Base-by-base conservation (phyloP, 2,797 vertebrate genomes). In the Sebastolobus alascanus region DNA sequence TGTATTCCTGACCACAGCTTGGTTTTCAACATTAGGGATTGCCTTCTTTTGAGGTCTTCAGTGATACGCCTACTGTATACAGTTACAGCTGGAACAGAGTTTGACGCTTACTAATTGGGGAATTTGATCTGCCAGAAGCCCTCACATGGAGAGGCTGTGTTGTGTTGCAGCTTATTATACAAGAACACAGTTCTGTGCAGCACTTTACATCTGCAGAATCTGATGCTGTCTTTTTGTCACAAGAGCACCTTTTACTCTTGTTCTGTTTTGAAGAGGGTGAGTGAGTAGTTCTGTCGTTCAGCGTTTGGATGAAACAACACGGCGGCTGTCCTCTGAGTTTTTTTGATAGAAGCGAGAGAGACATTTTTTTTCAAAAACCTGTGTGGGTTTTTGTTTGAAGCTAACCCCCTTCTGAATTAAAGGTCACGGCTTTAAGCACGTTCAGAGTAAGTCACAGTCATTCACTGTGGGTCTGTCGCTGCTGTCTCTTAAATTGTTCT, bases 281-380 rank as follows among this genome's bases (percentile, higher is more conserved):
- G 25, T 76, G 70, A 66, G 31, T 68, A 27, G 61, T 54, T 72
- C 56, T 38, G 25, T 63, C 5, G 8, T 63, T 76, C 29, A 9
- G 18, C 25, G 38, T 73, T 63, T 54, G 71, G 46, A 67, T 50
- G 27, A 82, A 75, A 31, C 58, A 8, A 25, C 56, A 56, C 7
- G 8, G 46, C 73, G 80, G 84, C 73, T 87, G 84, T 73, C 80
- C 63, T 73, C 16, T 71, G 82, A 16, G 74, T 83, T 90, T 79
- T 91, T 90, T 89, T 86, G 31, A 84, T 78, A 73, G 82, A 78
- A 22, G 4, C 2, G 12, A 75, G 20, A n/a, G 5, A 22, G 22
- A 13, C 7, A 9, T 52, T 54, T 76, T 31, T 40, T 8, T 55
- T 52, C 11, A 8, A 4, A 52, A 70, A 56, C n/a, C 65, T 65